Conservation (phyloP, 2,797 vertebrate species). For the Nyctibius grandis region DNA sequence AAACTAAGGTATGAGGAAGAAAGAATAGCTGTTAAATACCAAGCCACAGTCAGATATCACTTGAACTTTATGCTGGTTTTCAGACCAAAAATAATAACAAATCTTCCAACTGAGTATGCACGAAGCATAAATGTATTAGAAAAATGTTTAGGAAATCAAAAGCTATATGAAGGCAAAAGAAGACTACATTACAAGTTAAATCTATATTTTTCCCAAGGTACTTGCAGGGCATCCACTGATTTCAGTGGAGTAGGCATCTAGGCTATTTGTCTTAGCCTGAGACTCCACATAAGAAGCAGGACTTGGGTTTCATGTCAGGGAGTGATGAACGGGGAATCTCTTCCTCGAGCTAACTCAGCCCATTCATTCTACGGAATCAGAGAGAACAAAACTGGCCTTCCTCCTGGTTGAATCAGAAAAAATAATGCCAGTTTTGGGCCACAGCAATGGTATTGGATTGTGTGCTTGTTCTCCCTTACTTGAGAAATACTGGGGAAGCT, state of each 20-base stretch:
- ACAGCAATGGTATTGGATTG: not conserved
- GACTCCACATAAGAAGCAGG: not conserved
- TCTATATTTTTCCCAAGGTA: not conserved
- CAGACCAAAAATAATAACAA: not conserved
- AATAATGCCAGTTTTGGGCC: not conserved
- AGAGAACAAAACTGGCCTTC: not conserved
- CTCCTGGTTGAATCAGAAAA: not conserved
- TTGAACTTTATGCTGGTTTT: not conserved
- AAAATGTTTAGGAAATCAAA: not conserved
- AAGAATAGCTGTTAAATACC: not conserved
- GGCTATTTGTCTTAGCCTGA: not conserved
- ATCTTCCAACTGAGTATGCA: not conserved
- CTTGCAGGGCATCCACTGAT: not conserved
- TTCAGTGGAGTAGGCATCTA: not conserved
- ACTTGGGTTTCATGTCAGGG: not conserved
- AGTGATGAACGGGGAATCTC: not conserved
- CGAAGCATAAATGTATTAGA: not conserved
- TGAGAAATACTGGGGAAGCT: not conserved
- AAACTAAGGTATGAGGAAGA: not conserved
- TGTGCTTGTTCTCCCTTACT: not conserved
- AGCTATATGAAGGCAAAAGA: not conserved
- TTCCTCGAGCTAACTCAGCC: not conserved
- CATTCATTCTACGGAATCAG: not conserved
- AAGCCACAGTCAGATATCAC: not conserved
- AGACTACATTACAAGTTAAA: not conserved